These are phyloP conservation scores for Chromobotia macracanthus DNA, from an alignment of 2,797 vertebrate genomes.

Conservation along the genomic window DNA sequence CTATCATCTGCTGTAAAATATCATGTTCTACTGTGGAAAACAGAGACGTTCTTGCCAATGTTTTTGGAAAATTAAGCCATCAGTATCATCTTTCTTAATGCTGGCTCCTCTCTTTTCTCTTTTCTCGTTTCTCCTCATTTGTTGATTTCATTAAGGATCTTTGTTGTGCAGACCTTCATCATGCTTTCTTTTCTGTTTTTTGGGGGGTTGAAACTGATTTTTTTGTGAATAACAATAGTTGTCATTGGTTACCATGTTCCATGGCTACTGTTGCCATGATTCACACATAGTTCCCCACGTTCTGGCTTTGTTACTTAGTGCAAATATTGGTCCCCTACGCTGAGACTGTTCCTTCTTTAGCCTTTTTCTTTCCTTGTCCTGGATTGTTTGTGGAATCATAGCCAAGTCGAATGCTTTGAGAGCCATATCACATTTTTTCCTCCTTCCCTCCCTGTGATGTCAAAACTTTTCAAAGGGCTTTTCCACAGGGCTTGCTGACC, in stretches of 20 bases:
- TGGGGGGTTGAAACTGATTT: conserved; percentile 42
- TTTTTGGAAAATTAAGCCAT: conserved; percentile 62
- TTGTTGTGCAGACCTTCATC: conserved; percentile 4
- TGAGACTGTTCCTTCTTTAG: conserved; percentile 13
- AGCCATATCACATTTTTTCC: conserved; percentile 53
- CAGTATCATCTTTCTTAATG: conserved; percentile 44
- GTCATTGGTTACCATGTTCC: conserved; percentile 38
- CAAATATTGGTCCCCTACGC: conserved; percentile 20
- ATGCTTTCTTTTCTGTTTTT: not conserved
- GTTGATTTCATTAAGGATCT: not conserved
- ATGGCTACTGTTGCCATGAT: conserved; percentile 50
- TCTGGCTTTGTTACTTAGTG: conserved; percentile 19
- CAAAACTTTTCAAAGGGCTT: conserved; percentile 78
- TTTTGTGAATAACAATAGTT: conserved; percentile 38
- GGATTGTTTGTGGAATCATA: conserved; percentile 59
- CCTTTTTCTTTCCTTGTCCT: conserved; percentile 41
- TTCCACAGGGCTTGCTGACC: conserved; percentile 59
- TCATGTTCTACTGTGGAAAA: conserved; percentile 37
- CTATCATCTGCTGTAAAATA: conserved; percentile 53
- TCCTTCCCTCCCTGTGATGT: conserved; percentile 53
- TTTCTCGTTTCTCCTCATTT: conserved; percentile 20
- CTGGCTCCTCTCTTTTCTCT: conserved; percentile 12
- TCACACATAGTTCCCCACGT: conserved; percentile 5
- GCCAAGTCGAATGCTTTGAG: conserved; percentile 60
- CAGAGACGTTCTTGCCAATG: conserved; percentile 41